Evolutionary conservation across 2,113 vertebrate species (phyloP).

Genomic region (Miniopterus natalensis): DNA sequence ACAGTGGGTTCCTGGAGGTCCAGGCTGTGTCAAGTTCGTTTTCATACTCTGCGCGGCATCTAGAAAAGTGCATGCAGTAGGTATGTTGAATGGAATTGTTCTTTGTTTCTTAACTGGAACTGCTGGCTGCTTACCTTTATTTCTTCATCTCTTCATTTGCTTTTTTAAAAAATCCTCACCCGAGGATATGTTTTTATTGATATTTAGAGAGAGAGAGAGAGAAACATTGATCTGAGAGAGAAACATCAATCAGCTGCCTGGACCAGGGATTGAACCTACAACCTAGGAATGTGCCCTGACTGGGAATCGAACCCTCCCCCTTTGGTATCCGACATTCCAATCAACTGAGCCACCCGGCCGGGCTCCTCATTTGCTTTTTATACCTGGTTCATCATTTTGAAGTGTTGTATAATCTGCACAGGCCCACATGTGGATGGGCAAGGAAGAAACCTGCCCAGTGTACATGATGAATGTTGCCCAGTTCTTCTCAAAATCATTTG

Average conservation of each 20-base stretch:
- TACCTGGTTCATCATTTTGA: background rate
- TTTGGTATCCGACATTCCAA: background rate
- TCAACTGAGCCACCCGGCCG: background rate
- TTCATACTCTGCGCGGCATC: background rate
- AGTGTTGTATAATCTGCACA: background rate
- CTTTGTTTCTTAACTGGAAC: background rate
- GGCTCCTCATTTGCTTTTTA: background rate
- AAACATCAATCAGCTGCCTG: background rate
- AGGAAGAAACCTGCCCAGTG: background rate
- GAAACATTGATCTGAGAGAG: background rate
- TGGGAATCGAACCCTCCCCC: too few relatives aligned
- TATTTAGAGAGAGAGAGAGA: background rate
- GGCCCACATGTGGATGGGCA: background rate
- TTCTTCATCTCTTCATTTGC: background rate
- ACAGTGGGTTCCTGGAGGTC: background rate
- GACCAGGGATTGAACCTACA: background rate
- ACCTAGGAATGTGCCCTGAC: background rate
- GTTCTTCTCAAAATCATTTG: background rate
- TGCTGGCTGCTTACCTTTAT: background rate
- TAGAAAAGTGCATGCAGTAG: background rate
- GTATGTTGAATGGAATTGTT: background rate
- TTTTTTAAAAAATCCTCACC: background rate
- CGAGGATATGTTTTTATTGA: background rate
- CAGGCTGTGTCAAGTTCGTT: background rate
- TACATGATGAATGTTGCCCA: background rate